Conservation (phyloP, 2,113 vertebrate genomes). For the Datnioides undecimradiatus region DNA sequence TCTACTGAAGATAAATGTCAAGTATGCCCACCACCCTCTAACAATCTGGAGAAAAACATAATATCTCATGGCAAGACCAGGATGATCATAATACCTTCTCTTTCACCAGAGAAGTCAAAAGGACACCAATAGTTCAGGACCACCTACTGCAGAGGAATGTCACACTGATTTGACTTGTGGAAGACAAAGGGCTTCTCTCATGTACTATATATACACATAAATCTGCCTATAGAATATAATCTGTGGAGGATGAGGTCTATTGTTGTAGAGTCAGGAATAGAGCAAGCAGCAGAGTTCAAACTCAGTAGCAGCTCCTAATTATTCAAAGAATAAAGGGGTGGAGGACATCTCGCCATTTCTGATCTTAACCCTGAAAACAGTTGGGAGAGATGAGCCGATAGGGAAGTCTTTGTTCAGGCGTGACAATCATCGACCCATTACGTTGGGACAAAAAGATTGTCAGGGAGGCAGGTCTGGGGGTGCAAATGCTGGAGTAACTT, state of each 20-base stretch:
- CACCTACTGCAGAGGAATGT: constrained; percentile 37
- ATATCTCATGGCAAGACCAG: constrained; percentile 9
- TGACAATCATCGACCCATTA: constrained; percentile 58
- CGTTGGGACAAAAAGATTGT: constrained; percentile 40
- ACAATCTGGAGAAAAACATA: constrained; percentile 12
- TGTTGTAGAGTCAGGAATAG: constrained; percentile 60
- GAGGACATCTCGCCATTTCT: constrained; percentile 46
- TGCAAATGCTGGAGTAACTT: constrained; percentile 47
- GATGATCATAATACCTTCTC: constrained; percentile 30
- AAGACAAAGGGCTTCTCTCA: constrained; percentile 44
- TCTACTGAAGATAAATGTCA: too few relatives aligned
- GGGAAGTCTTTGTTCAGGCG: constrained; percentile 53
- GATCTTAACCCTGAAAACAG: constrained; percentile 55
- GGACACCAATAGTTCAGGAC: constrained; percentile 35
- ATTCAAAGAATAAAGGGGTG: constrained; percentile 55
- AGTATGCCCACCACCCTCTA: too few relatives aligned
- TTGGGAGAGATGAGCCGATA: constrained; percentile 40
- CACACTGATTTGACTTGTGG: constrained; percentile 10
- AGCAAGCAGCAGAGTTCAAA: constrained; percentile 54
- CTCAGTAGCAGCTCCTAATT: constrained; percentile 48
- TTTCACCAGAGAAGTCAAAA: constrained; percentile 45
- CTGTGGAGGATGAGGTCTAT: constrained; percentile 49
- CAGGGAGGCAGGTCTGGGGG: not conserved
- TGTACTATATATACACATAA: constrained; percentile 31
- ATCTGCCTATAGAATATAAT: constrained; percentile 51